Conservation (phyloP, 2,888 invertebrate species). For the Mycalesis mineus region DNA sequence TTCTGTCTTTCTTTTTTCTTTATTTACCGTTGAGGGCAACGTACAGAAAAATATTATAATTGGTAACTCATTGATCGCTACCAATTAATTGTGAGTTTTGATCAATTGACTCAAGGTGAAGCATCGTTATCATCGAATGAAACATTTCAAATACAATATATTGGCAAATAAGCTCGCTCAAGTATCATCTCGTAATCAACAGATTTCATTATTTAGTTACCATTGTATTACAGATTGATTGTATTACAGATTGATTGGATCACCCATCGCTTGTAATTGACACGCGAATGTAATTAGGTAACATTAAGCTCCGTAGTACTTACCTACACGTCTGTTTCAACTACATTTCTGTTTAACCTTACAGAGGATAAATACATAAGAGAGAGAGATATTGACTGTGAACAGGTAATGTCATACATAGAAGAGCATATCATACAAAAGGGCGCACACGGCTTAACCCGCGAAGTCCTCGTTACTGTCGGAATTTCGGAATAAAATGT, state of each 20-base stretch:
- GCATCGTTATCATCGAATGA: background rate
- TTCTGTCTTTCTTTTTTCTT: no score
- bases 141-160: background rate
- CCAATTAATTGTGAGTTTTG: background rate
- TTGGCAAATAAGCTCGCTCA: background rate
- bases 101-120: background rate
- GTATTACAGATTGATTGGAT: background rate
- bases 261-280: background rate
- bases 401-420: no score
- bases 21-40: no score
- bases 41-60: no score
- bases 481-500: no score
- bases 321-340: background rate
- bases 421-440: no score
- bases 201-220: background rate
- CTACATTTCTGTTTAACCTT: no score
- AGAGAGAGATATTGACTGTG: no score
- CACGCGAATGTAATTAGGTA: background rate
- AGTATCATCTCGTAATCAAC: background rate
- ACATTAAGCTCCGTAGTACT: background rate
- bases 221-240: no score
- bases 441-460: no score
- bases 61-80: background rate
- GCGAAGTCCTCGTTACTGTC: no score
- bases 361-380: no score